These are phyloP conservation scores for Andrena praecox DNA, from an alignment of 2,888 invertebrate species.

Conservation along the genomic window DNA sequence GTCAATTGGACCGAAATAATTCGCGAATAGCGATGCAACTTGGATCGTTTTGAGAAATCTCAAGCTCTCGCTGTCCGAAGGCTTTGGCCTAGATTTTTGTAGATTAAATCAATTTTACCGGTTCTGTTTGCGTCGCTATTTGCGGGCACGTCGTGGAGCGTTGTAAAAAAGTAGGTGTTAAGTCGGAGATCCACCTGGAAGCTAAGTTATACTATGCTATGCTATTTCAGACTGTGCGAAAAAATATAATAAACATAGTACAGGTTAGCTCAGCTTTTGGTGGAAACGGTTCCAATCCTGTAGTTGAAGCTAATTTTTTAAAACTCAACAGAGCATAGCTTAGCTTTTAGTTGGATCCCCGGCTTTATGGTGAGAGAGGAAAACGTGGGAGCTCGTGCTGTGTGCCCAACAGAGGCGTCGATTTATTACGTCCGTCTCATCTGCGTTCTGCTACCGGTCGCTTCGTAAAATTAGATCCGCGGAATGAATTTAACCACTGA, in stretches of 20 bases:
- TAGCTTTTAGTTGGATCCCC: too few relatives aligned
- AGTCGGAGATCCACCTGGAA: too few relatives aligned
- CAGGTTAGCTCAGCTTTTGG: too few relatives aligned
- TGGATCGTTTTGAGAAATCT: not conserved
- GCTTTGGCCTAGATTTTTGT: not conserved
- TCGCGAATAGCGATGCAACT: constrained; percentile 23
- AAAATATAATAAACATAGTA: too few relatives aligned
- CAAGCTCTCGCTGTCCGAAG: not conserved
- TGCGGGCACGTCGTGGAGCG: not conserved
- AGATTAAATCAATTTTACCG: not conserved
- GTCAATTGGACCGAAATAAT: constrained; percentile 34
- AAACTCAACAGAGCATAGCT: too few relatives aligned
- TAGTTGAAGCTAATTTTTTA: too few relatives aligned
- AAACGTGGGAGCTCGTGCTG: constrained; percentile 42
- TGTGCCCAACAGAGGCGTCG: constrained; percentile 3
- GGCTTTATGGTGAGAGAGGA: not conserved
- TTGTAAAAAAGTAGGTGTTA: not conserved
- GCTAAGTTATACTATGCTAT: too few relatives aligned
- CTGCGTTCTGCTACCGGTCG: constrained; percentile 11
- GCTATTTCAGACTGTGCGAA: too few relatives aligned
- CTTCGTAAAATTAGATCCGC: constrained; percentile 46
- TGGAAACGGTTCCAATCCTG: too few relatives aligned
- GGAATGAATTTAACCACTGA: constrained; percentile 30
- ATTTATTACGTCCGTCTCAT: constrained; percentile 48
- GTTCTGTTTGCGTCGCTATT: constrained; percentile 22